phyloP scores from a whole-genome alignment of 2,113 vertebrate genomes.

The Phalacrocorax pelagicus region DNA sequence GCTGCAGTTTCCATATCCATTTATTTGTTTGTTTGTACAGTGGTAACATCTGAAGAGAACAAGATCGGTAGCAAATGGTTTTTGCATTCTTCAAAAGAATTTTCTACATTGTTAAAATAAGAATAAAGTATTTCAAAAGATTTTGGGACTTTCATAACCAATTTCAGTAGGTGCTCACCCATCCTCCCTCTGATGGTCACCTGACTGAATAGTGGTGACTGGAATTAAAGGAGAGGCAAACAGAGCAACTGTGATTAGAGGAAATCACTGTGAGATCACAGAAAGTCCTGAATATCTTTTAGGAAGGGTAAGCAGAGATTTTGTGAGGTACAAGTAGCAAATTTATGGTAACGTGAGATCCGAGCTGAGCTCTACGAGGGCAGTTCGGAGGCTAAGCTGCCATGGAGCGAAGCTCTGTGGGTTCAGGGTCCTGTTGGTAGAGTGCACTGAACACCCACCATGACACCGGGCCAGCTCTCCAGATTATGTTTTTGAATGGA shows the following conservation, averaged over 20 bases:
- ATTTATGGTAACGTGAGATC: not conserved
- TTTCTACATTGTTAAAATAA: slow-evolving; percentile 26
- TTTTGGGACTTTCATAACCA: not conserved
- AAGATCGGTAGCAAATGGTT: not conserved
- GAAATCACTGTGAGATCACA: not conserved
- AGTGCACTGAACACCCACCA: not conserved
- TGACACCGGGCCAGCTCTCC: not conserved
- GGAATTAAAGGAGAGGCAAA: not conserved
- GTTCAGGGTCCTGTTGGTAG: not conserved
- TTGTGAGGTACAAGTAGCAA: not conserved
- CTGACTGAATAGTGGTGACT: not conserved
- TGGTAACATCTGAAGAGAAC: not conserved
- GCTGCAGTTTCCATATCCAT: not conserved
- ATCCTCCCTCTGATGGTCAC: not conserved
- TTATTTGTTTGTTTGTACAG: slow-evolving; percentile 28
- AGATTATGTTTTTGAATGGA: slow-evolving; percentile 10
- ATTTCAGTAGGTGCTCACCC: not conserved
- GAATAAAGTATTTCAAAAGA: not conserved
- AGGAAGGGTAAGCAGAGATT: not conserved
- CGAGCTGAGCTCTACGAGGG: not conserved
- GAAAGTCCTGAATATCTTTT: not conserved
- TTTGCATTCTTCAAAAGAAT: slow-evolving; percentile 26
- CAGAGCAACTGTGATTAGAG: not conserved
- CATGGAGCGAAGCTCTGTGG: not conserved
- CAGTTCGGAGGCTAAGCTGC: not conserved